A percentile compares a stretch with the other conserved stretches of the same genome.
Evolutionary conservation across 2,888 invertebrate species (phyloP).

Genomic region (Agonopterix arenella): DNA sequence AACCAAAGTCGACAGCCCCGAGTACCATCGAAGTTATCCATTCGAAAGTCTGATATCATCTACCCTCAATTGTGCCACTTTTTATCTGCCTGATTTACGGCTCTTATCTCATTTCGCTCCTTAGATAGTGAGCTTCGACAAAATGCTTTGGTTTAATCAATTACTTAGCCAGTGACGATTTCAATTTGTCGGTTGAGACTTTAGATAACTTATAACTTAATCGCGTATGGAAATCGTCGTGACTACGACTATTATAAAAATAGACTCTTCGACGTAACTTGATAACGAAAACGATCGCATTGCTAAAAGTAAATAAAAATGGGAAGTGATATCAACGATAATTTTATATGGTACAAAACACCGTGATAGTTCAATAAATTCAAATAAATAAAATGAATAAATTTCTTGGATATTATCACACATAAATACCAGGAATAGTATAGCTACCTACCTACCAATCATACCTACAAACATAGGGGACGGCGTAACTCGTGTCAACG

Average conservation of each 20-base stretch:
- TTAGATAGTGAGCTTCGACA: constrained; percentile 45
- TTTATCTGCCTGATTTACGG: constrained; percentile 62
- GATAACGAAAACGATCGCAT: no score
- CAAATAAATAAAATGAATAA: no score
- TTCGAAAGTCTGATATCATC: constrained; percentile 18
- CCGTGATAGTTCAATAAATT: no score
- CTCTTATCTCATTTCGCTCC: constrained; percentile 44
- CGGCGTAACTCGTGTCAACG: no score
- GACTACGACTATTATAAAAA: neutral
- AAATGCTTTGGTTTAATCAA: constrained; percentile 53
- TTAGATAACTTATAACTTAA: constrained; percentile 25
- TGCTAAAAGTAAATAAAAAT: no score
- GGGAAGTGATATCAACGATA: no score
- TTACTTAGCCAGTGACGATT: constrained; percentile 44
- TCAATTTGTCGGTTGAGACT: constrained; percentile 46
- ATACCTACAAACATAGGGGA: no score
- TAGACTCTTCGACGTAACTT: no score
- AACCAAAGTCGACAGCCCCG: constrained; percentile 3
- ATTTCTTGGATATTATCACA: no score
- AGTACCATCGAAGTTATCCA: constrained; percentile 6
- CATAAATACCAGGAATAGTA: no score
- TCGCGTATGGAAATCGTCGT: constrained; percentile 2
- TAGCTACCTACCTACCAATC: no score
- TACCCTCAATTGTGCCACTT: constrained; percentile 30
- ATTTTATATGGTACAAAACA: no score